Evolutionary conservation across 2,888 invertebrate species (phyloP).

Genomic region (Falcaria lacertinaria): DNA sequence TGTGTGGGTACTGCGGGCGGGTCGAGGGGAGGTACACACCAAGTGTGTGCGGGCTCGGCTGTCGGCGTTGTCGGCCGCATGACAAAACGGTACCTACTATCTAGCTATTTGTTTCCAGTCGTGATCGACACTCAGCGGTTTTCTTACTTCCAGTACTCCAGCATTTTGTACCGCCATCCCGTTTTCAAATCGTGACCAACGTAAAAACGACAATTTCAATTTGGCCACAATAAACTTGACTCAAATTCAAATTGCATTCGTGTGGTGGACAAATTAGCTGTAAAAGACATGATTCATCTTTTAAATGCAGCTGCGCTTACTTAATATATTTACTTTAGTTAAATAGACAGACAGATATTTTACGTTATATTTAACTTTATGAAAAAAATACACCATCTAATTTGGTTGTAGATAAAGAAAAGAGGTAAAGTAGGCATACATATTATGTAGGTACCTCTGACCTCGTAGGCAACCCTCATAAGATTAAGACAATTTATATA

Average conservation of each 20-base stretch:
- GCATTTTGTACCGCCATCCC: conserved; percentile 16
- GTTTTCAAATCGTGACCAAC: conserved; percentile 17
- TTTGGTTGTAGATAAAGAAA: too few species aligned
- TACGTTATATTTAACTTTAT: too few species aligned
- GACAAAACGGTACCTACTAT: conserved; percentile 52
- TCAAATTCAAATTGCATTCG: background rate
- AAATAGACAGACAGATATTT: too few species aligned
- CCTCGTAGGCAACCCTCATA: too few species aligned
- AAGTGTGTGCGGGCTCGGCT: conserved; percentile 23
- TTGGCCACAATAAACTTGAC: conserved; percentile 12
- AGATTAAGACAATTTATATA: too few species aligned
- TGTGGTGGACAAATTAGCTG: background rate
- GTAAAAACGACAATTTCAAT: conserved; percentile 22
- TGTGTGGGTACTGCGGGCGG: conserved; percentile 6
- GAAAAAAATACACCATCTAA: too few species aligned
- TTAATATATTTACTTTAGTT: too few species aligned
- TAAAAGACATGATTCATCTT: background rate
- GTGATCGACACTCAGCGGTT: conserved; percentile 33
- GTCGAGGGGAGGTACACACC: conserved; percentile 7
- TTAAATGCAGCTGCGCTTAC: background rate
- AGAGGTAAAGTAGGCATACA: too few species aligned
- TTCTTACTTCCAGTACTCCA: conserved; percentile 24
- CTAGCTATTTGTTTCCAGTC: conserved; percentile 33
- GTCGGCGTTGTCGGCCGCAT: conserved; percentile 25
- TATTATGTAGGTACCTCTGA: too few species aligned